Evolutionary conservation across 2,113 vertebrate genomes (phyloP).

Genomic region (Eira barbara): DNA sequence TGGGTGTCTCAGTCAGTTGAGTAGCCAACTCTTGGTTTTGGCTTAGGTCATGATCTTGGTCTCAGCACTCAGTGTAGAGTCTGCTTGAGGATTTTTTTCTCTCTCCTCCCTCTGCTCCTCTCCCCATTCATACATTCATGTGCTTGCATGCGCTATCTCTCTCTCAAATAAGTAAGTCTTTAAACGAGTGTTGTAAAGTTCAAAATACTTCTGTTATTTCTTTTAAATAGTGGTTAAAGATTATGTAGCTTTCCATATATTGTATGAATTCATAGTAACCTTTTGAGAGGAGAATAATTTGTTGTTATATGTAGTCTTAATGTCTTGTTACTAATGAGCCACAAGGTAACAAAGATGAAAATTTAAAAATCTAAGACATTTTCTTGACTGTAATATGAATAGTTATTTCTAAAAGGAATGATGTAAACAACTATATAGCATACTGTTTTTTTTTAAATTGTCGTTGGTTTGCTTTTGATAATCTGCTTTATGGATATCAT

Average conservation of each 20-base stretch:
- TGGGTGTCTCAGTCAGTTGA: background rate
- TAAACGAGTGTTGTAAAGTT: background rate
- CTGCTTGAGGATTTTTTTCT: background rate
- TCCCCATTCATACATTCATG: background rate
- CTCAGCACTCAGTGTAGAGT: background rate
- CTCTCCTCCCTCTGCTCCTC: background rate
- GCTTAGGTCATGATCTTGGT: background rate
- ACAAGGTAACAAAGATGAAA: background rate
- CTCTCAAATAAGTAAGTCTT: background rate
- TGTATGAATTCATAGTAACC: background rate
- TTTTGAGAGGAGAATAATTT: background rate
- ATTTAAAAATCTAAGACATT: background rate
- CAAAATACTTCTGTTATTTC: background rate
- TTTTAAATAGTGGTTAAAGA: background rate
- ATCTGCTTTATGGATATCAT: background rate
- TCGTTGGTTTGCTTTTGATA: background rate
- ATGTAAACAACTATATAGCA: background rate
- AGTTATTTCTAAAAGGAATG: background rate
- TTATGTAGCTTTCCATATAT: background rate
- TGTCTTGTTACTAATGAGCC: background rate
- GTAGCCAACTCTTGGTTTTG: background rate
- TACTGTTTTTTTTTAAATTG: background rate
- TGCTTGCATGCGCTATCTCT: too few species aligned
- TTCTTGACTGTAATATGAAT: background rate
- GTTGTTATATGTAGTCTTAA: background rate